A percentile compares a stretch with the other conserved stretches of the same genome.
phyloP scores from a whole-genome alignment of 2,888 invertebrate genomes.

The Callinectes sapidus region DNA sequence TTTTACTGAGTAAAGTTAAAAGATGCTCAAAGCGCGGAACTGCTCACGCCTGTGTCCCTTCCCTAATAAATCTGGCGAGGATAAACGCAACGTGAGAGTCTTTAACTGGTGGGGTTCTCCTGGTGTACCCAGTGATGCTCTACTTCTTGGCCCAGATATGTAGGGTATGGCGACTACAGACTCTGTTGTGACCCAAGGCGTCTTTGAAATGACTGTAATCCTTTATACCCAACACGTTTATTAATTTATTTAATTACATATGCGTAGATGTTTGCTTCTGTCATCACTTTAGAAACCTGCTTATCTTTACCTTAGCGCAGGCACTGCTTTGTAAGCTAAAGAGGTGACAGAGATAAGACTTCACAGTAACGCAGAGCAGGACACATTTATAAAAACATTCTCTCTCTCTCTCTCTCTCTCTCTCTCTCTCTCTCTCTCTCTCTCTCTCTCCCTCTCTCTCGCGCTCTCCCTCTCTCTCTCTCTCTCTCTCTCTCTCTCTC shows the following conservation, averaged over 20 bases:
- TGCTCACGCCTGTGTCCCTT: not conserved
- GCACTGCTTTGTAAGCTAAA: not conserved
- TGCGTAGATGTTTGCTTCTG: not conserved
- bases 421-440: constrained; percentile 33
- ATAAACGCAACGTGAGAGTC: not conserved
- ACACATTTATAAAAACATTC: not conserved
- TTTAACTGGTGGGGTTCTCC: not conserved
- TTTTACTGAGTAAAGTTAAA: not conserved
- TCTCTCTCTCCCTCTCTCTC: constrained; percentile 59
- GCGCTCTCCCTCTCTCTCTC: constrained; percentile 43
- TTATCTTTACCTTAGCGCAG: not conserved
- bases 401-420: constrained; percentile 52
- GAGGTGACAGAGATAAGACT: not conserved
- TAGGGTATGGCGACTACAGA: not conserved
- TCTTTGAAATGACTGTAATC: not conserved
- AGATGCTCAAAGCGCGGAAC: not conserved
- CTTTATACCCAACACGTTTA: not conserved
- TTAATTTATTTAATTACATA: not conserved
- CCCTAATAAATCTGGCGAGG: not conserved
- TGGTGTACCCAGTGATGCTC: not conserved
- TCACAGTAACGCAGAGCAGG: not conserved
- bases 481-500: constrained; percentile 49
- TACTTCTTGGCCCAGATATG: not conserved
- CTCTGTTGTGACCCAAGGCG: not conserved
- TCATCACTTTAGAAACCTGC: not conserved